Evolutionary conservation across 1,140 invertebrate species (phyloP), one percentile per base, ranked within the genome.

Genomic region (Diploscapter pachys): DNA sequence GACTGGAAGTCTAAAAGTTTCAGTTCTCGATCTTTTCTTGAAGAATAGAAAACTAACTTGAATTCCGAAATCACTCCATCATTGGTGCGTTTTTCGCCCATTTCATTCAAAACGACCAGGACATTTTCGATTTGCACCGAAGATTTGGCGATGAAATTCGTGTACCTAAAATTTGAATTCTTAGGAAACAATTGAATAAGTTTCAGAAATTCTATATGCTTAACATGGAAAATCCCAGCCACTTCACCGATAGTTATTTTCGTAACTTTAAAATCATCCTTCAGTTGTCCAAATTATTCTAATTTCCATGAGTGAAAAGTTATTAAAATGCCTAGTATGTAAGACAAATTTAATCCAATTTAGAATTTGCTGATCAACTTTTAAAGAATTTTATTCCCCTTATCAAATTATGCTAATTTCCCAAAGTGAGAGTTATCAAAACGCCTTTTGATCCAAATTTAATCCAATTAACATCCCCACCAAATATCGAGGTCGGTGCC

Each of bases 41-140:
- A 31, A 31, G 1, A 31, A 31, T 31, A 31, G 31, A 31, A 1
- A 31, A 6, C 55, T 62, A 3, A 74, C 73, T 69, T 64, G 31
- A 74, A 74, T 49, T 56, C 63, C 9, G 73, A 64, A 62, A 74
- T 74, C 9, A 63, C 57, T 31, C 70, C 73, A 31, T 74, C 65
- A 74, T 74, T 74, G 3, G 73, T 74, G 5, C 61, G 59, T n/a
- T 65, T 57, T 5, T 65, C 53, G 54, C 73, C 73, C 13, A 69
- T 65, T 49, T 74, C 73, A 53, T 69, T 74, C 4, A 74, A 61
- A 57, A 74, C 59, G 6, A 74, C 73, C 64, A 74, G 53, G 4
- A 74, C 73, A 63, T 64, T 50, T 11, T 65, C 50, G 48, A 66
- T 49, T 5, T 50, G 5, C 13, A 74, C 63, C 50, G 59, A 59